Evolutionary conservation across 2,113 vertebrate genomes (phyloP).

Genomic region (Hipposideros armiger): DNA sequence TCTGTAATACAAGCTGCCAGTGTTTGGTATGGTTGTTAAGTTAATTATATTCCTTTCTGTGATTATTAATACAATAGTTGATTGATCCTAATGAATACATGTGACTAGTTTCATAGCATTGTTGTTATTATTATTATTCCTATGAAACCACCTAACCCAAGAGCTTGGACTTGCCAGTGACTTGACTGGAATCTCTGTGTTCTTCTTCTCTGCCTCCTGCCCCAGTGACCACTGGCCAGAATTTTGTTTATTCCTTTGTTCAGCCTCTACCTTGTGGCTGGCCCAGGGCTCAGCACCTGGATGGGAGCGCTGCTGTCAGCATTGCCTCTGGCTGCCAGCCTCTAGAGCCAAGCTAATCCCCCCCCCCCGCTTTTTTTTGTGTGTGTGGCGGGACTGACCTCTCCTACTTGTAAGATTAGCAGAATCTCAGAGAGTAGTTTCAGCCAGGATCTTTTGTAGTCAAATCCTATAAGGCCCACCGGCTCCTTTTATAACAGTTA

Average conservation of each 20-base stretch:
- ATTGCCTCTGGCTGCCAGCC: background rate
- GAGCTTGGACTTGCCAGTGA: background rate
- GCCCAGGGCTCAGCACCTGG: background rate
- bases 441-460: background rate
- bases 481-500: background rate
- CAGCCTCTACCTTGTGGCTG: background rate
- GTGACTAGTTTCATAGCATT: background rate
- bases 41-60: background rate
- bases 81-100: constrained; percentile 5
- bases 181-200: background rate
- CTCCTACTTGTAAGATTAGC: background rate
- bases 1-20: background rate
- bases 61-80: constrained; percentile 23
- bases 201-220: background rate
- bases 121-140: background rate
- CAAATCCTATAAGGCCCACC: background rate
- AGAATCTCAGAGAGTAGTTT: background rate
- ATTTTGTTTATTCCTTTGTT: background rate
- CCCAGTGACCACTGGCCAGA: background rate
- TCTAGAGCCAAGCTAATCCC: background rate
- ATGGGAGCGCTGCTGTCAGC: too few relatives aligned
- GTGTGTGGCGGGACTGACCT: background rate
- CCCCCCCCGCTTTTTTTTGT: background rate
- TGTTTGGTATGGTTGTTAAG: background rate
- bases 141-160: background rate